Conservation (phyloP, 2,113 vertebrate species). For the Rostratula benghalensis region DNA sequence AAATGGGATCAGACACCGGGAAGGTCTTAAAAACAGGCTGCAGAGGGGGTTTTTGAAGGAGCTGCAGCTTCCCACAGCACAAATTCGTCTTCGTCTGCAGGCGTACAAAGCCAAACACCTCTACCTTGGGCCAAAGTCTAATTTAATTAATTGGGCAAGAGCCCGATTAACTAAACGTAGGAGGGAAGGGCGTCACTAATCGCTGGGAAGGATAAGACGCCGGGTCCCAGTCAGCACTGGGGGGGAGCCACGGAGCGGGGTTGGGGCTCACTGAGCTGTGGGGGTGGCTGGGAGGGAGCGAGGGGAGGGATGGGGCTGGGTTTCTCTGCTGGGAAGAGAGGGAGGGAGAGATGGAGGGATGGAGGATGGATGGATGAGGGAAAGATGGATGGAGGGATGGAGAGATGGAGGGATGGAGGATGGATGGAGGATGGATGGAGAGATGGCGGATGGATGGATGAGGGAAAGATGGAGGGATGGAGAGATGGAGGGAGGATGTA, state of each 20-base stretch:
- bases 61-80: not conserved
- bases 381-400: not conserved
- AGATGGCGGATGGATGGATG: not conserved
- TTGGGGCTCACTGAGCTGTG: accelerated
- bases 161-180: not conserved
- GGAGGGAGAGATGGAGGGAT: not conserved
- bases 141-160: conserved; percentile 24
- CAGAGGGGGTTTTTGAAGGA: not conserved
- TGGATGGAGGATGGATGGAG: too few species aligned
- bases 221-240: accelerated
- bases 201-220: not conserved
- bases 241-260: too few species aligned
- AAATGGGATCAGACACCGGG: not conserved
- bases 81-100: not conserved
- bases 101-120: not conserved
- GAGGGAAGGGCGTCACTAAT: not conserved
- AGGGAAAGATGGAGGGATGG: not conserved
- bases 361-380: too few species aligned
- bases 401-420: not conserved
- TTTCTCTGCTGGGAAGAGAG: not conserved
- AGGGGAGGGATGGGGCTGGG: not conserved
- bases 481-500: not conserved
- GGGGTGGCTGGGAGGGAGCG: not conserved
- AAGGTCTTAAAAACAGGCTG: not conserved
- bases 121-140: not conserved